phyloP scores from a whole-genome alignment of 2,797 vertebrate genomes.

The Neosilurus mollespiculum region DNA sequence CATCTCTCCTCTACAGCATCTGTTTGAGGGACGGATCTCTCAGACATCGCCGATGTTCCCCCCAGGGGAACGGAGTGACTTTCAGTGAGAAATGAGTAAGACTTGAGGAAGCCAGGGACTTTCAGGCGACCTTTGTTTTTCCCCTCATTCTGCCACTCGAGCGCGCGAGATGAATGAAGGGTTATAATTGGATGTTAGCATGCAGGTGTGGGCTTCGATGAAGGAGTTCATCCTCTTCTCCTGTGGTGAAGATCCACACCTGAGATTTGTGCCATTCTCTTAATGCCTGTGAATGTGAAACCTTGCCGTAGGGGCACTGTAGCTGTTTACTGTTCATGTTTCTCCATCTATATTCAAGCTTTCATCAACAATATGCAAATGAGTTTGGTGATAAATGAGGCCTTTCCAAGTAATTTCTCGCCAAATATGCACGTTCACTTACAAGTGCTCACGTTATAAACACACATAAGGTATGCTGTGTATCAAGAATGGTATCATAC shows the following conservation, averaged over 20 bases:
- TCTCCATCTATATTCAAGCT: background rate
- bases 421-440: background rate
- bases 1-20: constrained; percentile 63
- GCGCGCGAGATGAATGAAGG: background rate
- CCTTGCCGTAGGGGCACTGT: background rate
- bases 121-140: constrained; percentile 28
- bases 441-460: constrained; percentile 4
- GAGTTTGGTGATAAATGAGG: constrained; percentile 22
- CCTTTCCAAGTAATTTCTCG: constrained; percentile 16
- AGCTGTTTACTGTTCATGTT: background rate
- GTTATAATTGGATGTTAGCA: constrained; percentile 1
- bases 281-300: background rate
- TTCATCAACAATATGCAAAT: constrained; percentile 32
- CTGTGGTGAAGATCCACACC: background rate
- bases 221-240: background rate
- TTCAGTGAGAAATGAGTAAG: constrained; percentile 40
- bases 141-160: background rate
- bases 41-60: constrained; percentile 61
- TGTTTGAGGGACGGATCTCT: constrained; percentile 65
- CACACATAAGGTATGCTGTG: background rate
- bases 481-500: background rate
- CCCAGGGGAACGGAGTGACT: constrained; percentile 45
- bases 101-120: constrained; percentile 40
- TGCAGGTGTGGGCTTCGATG: constrained; percentile 27
- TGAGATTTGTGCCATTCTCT: constrained; percentile 6